Percentiles rank a stretch among this genome's conserved stretches.
These are phyloP conservation scores for Phenganax stokvisi DNA, from an alignment of 92 coral and sea anemone species.

Conservation along the genomic window DNA sequence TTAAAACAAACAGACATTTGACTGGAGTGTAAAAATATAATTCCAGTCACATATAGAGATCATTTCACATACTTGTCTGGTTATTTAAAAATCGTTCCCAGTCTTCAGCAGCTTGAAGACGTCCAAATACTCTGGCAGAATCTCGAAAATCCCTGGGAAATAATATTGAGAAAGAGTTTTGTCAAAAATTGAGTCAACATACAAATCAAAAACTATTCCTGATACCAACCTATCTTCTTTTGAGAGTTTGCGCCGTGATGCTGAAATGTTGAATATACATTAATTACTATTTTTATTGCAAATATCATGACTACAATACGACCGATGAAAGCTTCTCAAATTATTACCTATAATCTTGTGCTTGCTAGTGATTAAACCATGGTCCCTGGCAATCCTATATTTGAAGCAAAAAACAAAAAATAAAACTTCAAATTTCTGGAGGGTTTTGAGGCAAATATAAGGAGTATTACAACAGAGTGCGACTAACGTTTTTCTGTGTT, in stretches of 20 bases:
- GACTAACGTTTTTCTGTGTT: slow-evolving; percentile 80
- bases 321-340: too few species aligned
- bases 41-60: neutral
- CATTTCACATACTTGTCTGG: slow-evolving; percentile 61
- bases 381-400: slow-evolving; percentile 82
- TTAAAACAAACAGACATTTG: neutral
- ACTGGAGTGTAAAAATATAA: neutral
- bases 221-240: slow-evolving; percentile 32
- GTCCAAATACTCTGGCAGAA: slow-evolving; percentile 83
- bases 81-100: slow-evolving; percentile 89
- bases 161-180: neutral
- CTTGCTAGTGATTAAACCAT: slow-evolving; percentile 93
- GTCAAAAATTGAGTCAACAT: neutral
- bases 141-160: slow-evolving; percentile 81
- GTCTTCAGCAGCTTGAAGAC: slow-evolving; percentile 73
- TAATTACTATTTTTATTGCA: neutral
- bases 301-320: neutral
- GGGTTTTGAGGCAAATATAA: too few species aligned
- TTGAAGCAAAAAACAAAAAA: neutral
- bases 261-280: neutral
- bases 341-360: slow-evolving; percentile 74
- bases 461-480: neutral
- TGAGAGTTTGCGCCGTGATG: slow-evolving; percentile 32
- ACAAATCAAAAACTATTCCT: neutral
- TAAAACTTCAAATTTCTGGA: neutral